Evolutionary conservation across 2,797 vertebrate species (phyloP), one percentile per base, ranked within the genome.

Genomic region (Hylomyscus alleni): DNA sequence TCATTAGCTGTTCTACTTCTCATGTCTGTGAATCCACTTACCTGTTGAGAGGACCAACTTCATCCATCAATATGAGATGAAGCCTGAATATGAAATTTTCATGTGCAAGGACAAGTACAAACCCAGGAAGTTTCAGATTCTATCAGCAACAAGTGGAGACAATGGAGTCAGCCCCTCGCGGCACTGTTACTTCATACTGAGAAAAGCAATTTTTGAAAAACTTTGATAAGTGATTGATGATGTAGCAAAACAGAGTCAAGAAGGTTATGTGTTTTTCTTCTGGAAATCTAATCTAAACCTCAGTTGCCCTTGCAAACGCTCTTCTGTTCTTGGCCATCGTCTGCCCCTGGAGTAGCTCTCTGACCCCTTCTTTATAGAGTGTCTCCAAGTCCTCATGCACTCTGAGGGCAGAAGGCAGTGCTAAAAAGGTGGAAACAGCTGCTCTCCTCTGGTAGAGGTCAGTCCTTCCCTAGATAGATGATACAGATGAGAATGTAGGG

Each of bases 1-100:
- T 62, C 65, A 86, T 82, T 92, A 89, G 34, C 47, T 37, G 0
- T 60, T 97, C 54, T 52, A 44, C 77, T 60, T 90, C 69, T 76
- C 56, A 60, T n/a, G 40, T 83, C 47, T 69, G 47, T 82, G 75
- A 56, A 44, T 90, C 50, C 34, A 56, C 4, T 78, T 47, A 37
- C 22, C 75, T 80, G 29, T 44, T 82, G 40, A 40, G 40, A 29
- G 17, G 14, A 15, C 20, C n/a, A 24, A 34, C 40, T 67, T 90
- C 40, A 12, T 52, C 14, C 17, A 47, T 40, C 14, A 50, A 17
- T 65, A 3, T 75, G n/a, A 94, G 52, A 52, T 26, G 29, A 96
- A 50, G 29, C 40, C 56, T 7, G 24, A 52, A 52, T 7, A 12
- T 47, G 29, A 72, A 26, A 22, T 52, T 6, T 5, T 12, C 0